Percentiles rank a stretch among this genome's conserved stretches.
Conservation (phyloP, 1,140 invertebrate genomes). For the Lepidurus apus region DNA sequence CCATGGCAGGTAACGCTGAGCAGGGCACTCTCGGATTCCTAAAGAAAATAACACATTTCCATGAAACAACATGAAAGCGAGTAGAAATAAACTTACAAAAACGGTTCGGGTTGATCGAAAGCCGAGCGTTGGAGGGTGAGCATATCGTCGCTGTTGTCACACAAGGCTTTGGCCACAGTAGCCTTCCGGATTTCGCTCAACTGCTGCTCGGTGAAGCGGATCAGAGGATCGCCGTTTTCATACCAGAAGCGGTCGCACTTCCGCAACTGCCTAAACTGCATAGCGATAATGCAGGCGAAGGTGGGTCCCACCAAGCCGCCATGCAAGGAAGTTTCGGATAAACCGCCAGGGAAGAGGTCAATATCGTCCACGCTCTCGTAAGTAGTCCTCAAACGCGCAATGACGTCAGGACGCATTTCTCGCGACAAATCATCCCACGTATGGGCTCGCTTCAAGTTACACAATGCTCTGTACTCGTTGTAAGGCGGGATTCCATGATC, state of each 20-base stretch:
- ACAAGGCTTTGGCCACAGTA: conserved; percentile 83
- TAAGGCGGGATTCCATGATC: conserved; percentile 61
- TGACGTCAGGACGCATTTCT: conserved; percentile 50
- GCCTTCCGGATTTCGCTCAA: conserved; percentile 86
- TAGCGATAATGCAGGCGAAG: conserved; percentile 54
- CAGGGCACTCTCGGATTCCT: conserved; percentile 53
- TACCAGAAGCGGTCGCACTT: conserved; percentile 91
- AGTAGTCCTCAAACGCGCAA: conserved; percentile 45
- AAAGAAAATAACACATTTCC: conserved; percentile 29
- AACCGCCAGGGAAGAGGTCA: conserved; percentile 53
- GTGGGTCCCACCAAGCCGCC: conserved; percentile 53
- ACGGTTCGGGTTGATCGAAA: conserved; percentile 69
- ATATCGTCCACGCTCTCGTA: conserved; percentile 53
- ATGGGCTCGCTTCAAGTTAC: conserved; percentile 54
- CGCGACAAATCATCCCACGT: conserved; percentile 69
- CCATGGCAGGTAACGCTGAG: conserved; percentile 44
- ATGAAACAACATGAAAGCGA: not conserved
- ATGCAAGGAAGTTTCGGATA: conserved; percentile 51
- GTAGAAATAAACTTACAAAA: conserved; percentile 47
- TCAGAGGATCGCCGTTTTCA: conserved; percentile 51
- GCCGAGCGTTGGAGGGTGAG: conserved; percentile 78
- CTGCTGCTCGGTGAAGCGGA: conserved; percentile 62
- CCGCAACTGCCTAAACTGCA: conserved; percentile 55
- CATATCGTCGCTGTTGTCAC: conserved; percentile 83
- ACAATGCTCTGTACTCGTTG: conserved; percentile 54